phyloP scores from a whole-genome alignment of 2,113 vertebrate species.

The Sinocyclocheilus anophthalmus region DNA sequence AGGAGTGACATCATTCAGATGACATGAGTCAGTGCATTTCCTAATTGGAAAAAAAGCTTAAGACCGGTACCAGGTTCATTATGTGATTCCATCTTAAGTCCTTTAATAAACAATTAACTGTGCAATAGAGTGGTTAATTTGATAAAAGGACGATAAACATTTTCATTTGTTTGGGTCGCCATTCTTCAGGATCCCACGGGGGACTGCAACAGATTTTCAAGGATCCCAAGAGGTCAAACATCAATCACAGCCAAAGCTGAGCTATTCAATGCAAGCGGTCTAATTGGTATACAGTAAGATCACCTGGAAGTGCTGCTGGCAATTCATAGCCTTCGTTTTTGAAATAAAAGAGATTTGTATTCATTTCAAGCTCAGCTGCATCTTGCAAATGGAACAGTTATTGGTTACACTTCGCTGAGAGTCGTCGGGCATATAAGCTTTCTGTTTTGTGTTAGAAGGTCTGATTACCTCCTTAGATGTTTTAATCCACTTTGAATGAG shows the following conservation, averaged over 20 bases:
- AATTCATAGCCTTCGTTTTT: constrained; percentile 15
- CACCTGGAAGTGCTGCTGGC: constrained; percentile 42
- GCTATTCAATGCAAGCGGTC: constrained; percentile 37
- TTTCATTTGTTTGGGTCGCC: constrained; percentile 61
- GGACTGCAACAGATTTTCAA: constrained; percentile 38
- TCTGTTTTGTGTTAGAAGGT: constrained; percentile 38
- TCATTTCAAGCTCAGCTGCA: constrained; percentile 59
- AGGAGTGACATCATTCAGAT: constrained; percentile 48
- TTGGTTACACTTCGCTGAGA: constrained; percentile 49
- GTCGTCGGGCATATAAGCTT: constrained; percentile 44
- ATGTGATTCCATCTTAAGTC: constrained; percentile 64
- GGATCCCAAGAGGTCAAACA: constrained; percentile 57
- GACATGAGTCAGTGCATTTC: constrained; percentile 60
- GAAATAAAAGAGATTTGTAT: constrained; percentile 56
- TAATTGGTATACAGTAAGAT: constrained; percentile 58
- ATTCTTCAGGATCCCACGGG: constrained; percentile 52
- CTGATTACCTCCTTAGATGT: constrained; percentile 53
- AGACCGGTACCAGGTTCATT: constrained; percentile 57
- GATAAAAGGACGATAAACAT: constrained; percentile 62
- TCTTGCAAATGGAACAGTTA: constrained; percentile 52
- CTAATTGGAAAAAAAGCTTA: constrained; percentile 64
- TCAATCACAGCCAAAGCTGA: constrained; percentile 56
- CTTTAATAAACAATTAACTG: constrained; percentile 67
- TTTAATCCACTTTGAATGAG: constrained; percentile 51
- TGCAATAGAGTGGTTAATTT: constrained; percentile 63